Evolutionary conservation across 2,888 invertebrate genomes (phyloP), one percentile per base, ranked within the genome.

Genomic region (Andrena camellia): DNA sequence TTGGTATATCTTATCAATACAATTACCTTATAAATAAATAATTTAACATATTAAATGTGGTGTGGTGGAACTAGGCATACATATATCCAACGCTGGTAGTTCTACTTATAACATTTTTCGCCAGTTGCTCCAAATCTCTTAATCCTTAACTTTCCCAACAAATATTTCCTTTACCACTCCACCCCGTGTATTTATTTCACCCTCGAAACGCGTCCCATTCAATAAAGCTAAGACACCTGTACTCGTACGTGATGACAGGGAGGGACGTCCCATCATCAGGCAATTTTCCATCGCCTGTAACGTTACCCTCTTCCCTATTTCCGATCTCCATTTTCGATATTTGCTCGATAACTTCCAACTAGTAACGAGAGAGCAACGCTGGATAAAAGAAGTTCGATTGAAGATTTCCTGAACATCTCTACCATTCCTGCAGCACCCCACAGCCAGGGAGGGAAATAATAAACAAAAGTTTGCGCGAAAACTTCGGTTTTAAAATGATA

Each of bases 401-500:
- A 76, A 75, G 64, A 78, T 80, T 76, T 76, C 71, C 63, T 2
- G 42, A 68, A 54, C 60, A 64, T 75, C 52, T 52, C 71, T 66
- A 67, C 68, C 33, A 50, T 54, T 33, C 35, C 64, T 33, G 54
- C 31, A 13, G 60, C 20, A 33, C 7, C 57, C 54, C 29, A 60
- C 29, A 81, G 79, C 84, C 66, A 82, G 85, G 67, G n/a, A 42
- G 85, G 88, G 88, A 92, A 92, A 92, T 92, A 91, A 93, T 92
- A 93, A 92, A 92, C 89, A 90, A 92, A 92, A 92, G 91, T 92
- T 92, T 87, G 78, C 84, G 84, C 78, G 85, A 85, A 90, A 93
- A 93, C 92, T 93, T 93, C 91, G 92, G 90, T 93, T 93, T 92
- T 92, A 93, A 92, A 93, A 93, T 92, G 91, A 92, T 92, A 92